A percentile compares a stretch with the other conserved stretches of the same genome.
Evolutionary conservation across 1,140 invertebrate genomes (phyloP).

Genomic region (Drosophila suzukii): DNA sequence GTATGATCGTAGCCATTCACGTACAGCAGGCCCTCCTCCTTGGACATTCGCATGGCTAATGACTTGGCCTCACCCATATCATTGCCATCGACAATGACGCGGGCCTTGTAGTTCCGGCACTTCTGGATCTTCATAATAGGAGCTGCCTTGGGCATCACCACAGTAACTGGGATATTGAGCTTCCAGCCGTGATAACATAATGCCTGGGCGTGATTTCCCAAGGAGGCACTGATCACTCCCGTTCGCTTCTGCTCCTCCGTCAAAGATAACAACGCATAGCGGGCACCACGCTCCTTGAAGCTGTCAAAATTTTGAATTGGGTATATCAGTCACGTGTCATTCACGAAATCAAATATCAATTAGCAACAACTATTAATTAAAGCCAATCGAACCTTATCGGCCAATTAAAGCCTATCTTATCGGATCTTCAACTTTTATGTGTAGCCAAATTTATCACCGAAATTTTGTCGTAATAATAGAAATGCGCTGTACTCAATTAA

Average conservation of each 20-base stretch:
- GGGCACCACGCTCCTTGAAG: constrained; percentile 96
- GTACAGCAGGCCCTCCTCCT: constrained; percentile 90
- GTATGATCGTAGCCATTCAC: constrained; percentile 95
- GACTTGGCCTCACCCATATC: constrained; percentile 94
- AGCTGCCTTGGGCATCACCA: constrained; percentile 96
- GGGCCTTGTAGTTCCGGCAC: constrained; percentile 93
- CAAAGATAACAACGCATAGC: constrained; percentile 93
- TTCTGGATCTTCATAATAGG: constrained; percentile 97
- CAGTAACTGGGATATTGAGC: constrained; percentile 93
- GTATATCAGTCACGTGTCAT: constrained; percentile 20
- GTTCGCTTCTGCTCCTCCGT: constrained; percentile 88
- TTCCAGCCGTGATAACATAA: constrained; percentile 94
- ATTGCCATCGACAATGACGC: constrained; percentile 92
- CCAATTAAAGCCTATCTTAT: constrained; percentile 45
- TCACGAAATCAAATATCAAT: constrained; percentile 41
- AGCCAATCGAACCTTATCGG: constrained; percentile 25
- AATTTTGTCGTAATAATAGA: constrained; percentile 23
- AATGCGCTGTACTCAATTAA: background rate
- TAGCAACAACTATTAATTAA: constrained; percentile 58
- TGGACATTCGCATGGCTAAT: constrained; percentile 90
- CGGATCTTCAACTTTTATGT: constrained; percentile 20
- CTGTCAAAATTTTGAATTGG: constrained; percentile 84
- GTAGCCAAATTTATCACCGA: constrained; percentile 25
- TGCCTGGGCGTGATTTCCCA: constrained; percentile 96
- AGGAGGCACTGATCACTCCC: constrained; percentile 96